These are phyloP conservation scores for Aleiodes sp. DNA, from an alignment of 1,140 invertebrate genomes.

Conservation along the genomic window DNA sequence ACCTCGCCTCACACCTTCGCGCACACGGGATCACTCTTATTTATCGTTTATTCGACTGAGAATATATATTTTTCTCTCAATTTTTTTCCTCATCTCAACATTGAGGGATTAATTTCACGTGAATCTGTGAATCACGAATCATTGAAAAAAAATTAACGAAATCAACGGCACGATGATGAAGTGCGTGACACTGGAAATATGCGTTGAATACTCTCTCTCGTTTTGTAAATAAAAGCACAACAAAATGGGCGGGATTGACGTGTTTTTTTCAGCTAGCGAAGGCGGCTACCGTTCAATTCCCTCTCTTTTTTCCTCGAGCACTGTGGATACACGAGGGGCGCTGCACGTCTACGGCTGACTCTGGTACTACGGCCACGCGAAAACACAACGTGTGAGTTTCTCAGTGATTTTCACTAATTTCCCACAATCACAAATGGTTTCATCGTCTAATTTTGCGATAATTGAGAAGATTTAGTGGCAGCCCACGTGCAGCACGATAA, in stretches of 20 bases:
- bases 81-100: background rate
- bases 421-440: background rate
- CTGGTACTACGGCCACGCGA: conserved; percentile 55
- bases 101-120: background rate
- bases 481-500: no score
- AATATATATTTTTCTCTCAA: background rate
- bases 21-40: conserved; percentile 23
- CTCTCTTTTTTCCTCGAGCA: background rate
- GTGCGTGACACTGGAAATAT: no score
- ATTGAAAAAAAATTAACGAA: no score
- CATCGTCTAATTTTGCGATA: background rate
- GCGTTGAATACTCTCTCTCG: no score
- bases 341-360: conserved; percentile 34
- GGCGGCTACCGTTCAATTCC: conserved; percentile 28
- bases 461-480: background rate
- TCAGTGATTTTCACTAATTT: conserved; percentile 34
- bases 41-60: background rate
- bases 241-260: conserved; percentile 16
- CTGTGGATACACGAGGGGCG: conserved; percentile 35
- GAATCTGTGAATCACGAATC: no score
- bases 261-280: conserved; percentile 9
- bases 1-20: conserved; percentile 36
- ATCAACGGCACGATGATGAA: no score
- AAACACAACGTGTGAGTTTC: conserved; percentile 53
- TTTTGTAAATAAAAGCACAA: background rate